Conservation (phyloP, 2,888 invertebrate species). For the Archips xylosteana region DNA sequence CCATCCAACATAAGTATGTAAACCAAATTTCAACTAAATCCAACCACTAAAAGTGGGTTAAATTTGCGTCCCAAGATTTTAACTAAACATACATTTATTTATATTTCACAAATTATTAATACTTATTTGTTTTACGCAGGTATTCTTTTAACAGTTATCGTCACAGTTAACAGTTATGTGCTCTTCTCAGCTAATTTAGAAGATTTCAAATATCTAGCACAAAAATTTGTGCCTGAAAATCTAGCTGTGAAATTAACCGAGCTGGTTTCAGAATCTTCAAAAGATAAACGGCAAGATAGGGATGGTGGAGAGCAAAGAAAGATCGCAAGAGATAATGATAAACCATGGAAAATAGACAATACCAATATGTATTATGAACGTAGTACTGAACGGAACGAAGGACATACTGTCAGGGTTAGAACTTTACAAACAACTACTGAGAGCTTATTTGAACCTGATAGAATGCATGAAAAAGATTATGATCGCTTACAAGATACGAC, state of each 20-base stretch:
- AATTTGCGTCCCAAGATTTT: no score
- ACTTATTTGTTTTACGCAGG: slow-evolving; percentile 37
- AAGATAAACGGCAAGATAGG: slow-evolving; percentile 17
- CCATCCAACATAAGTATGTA: no score
- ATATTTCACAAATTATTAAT: neutral
- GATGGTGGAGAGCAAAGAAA: slow-evolving; percentile 2
- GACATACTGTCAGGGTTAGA: no score
- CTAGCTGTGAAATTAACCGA: slow-evolving; percentile 54
- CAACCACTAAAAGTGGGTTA: no score
- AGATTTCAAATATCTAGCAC: slow-evolving; percentile 59
- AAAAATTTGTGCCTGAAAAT: slow-evolving; percentile 54
- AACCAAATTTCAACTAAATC: no score
- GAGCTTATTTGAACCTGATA: neutral
- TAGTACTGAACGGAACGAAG: neutral
- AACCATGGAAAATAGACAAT: neutral
- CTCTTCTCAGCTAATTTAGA: slow-evolving; percentile 60
- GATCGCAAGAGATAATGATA: neutral
- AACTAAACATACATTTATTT: no score
- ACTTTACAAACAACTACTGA: neutral
- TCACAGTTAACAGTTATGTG: slow-evolving; percentile 46
- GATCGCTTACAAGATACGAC: slow-evolving; percentile 51
- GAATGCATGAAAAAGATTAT: neutral
- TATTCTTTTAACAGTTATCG: slow-evolving; percentile 19
- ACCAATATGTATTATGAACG: neutral
- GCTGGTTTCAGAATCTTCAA: slow-evolving; percentile 46